These are phyloP conservation scores for Stenodera caucasica DNA, from an alignment of 2,888 invertebrate genomes.

Conservation along the genomic window DNA sequence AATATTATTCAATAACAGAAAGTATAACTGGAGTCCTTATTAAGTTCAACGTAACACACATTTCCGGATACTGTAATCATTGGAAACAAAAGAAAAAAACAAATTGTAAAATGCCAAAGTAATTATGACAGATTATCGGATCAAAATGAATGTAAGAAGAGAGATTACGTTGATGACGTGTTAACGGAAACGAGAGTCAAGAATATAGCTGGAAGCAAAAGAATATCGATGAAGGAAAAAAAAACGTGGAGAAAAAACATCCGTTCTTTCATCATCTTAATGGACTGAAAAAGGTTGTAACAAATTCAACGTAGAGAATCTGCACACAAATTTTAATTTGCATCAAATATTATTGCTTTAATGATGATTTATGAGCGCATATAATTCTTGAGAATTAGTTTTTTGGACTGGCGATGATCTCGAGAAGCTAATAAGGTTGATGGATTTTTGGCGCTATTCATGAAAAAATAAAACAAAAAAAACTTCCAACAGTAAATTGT, in stretches of 20 bases:
- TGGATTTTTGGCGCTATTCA: no score
- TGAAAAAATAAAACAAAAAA: no score
- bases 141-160: background rate
- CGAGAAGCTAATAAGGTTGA: no score
- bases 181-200: background rate
- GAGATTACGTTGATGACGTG: background rate
- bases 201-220: no score
- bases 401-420: no score
- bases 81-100: no score
- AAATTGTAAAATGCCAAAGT: conserved; percentile 17
- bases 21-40: no score
- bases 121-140: conserved; percentile 25
- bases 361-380: conserved; percentile 22
- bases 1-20: no score
- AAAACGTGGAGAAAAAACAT: conserved; percentile 7
- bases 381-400: conserved; percentile 15
- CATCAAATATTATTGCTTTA: conserved; percentile 20
- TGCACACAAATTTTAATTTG: conserved; percentile 24
- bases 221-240: background rate
- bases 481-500: no score
- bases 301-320: conserved; percentile 13
- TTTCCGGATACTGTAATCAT: no score
- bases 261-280: conserved; percentile 23
- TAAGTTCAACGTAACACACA: no score
- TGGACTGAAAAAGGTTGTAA: conserved; percentile 18